Percentiles rank a stretch among this genome's conserved stretches.
Conservation (phyloP, 2,888 invertebrate species). For the Pseudanteris insignis region DNA sequence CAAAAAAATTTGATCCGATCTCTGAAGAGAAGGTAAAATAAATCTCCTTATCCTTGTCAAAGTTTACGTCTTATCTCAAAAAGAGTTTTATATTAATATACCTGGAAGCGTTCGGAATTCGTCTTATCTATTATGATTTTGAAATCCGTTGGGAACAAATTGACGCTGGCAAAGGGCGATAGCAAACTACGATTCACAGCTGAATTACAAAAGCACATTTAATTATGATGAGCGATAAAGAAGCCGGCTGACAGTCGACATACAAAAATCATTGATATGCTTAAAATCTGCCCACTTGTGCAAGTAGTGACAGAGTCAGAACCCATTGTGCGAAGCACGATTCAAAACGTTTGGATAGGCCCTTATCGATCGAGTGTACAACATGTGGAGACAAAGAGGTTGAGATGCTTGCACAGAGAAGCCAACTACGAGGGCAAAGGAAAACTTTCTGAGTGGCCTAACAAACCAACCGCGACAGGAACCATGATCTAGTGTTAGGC, state of each 20-base stretch:
- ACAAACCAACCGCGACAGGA: constrained; percentile 43
- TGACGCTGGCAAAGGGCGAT: neutral
- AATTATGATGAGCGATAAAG: constrained; percentile 10
- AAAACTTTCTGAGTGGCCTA: constrained; percentile 39
- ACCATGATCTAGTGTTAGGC: constrained; percentile 48
- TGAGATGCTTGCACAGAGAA: constrained; percentile 28
- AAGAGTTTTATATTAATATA: constrained; percentile 8
- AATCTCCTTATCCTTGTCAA: constrained; percentile 5
- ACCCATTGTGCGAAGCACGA: constrained; percentile 32
- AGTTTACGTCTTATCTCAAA: constrained; percentile 6
- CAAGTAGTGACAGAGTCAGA: constrained; percentile 22
- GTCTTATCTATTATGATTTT: constrained; percentile 2
- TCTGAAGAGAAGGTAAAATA: neutral
- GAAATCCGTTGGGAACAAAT: neutral
- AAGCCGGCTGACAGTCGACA: neutral
- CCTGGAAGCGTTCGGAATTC: neutral
- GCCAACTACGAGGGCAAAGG: constrained; percentile 28
- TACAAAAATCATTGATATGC: constrained; percentile 29
- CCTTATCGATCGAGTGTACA: constrained; percentile 43
- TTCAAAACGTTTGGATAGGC: constrained; percentile 42
- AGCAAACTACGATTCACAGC: neutral
- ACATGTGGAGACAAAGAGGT: constrained; percentile 43
- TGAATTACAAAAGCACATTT: constrained; percentile 7
- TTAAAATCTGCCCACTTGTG: constrained; percentile 17
- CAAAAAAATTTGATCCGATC: constrained; percentile 4